A percentile compares a stretch with the other conserved stretches of the same genome.
phyloP scores from a whole-genome alignment of 2,888 invertebrate genomes.

The Lumbricus terrestris region DNA sequence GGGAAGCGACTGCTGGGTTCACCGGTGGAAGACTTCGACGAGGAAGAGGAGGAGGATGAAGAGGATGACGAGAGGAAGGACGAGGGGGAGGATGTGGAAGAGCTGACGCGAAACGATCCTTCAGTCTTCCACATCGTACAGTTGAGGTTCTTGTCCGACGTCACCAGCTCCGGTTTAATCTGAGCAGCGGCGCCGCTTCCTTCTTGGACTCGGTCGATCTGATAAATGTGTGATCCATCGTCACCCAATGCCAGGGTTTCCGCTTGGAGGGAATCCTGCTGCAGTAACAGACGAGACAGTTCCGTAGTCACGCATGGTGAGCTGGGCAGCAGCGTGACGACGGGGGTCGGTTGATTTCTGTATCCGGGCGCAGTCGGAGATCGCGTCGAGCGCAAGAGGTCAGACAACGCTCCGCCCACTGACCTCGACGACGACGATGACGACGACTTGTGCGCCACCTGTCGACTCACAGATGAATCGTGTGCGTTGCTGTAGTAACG shows the following conservation, averaged over 20 bases:
- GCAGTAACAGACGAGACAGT: not conserved
- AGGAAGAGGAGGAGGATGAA: not conserved
- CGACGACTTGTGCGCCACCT: not conserved
- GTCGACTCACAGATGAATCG: not conserved
- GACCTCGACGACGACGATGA: not conserved
- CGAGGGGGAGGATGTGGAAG: not conserved
- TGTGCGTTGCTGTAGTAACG: not conserved
- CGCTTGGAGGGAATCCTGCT: not conserved
- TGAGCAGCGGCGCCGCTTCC: not conserved
- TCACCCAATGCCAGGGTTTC: not conserved
- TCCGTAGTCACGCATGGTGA: not conserved
- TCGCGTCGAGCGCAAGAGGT: not conserved
- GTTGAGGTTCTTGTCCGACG: constrained; percentile 10
- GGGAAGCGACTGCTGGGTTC: not conserved
- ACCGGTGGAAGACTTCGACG: not conserved
- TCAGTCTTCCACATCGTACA: not conserved
- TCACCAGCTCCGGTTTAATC: not conserved
- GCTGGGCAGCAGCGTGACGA: not conserved
- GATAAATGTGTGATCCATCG: not conserved
- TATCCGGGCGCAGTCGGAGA: not conserved
- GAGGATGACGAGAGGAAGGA: not conserved
- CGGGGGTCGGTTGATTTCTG: not conserved
- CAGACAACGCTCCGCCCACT: not conserved
- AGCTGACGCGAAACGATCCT: not conserved
- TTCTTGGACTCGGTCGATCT: not conserved